Percentiles rank a stretch among this genome's conserved stretches.
Evolutionary conservation across 1,140 invertebrate species (phyloP).

Genomic region (Ooceraea biroi): DNA sequence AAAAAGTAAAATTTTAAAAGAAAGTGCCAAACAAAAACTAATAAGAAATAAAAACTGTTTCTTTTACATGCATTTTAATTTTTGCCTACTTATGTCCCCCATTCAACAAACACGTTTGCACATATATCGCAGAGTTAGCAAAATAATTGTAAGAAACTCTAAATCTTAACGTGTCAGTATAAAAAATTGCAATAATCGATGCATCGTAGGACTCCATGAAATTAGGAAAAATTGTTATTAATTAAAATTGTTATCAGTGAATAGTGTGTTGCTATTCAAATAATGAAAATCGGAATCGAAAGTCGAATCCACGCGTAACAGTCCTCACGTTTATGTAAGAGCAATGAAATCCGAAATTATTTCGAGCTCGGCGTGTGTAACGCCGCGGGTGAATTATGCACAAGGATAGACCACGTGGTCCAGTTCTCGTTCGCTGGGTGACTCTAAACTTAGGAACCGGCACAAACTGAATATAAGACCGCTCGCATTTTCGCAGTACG

Average conservation of each 20-base stretch:
- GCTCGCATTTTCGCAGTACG: neutral
- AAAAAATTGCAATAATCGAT: neutral
- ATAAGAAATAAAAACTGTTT: too few species aligned
- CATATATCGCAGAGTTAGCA: too few species aligned
- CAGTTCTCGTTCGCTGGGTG: slow-evolving; percentile 1
- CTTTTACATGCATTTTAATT: too few species aligned
- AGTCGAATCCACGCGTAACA: slow-evolving; percentile 10
- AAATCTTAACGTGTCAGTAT: neutral
- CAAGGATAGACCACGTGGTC: slow-evolving; percentile 50
- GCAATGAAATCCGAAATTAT: slow-evolving; percentile 40
- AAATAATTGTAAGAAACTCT: neutral
- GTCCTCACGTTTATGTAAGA: slow-evolving; percentile 49
- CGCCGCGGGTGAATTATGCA: slow-evolving; percentile 42
- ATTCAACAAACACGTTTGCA: too few species aligned
- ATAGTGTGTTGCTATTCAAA: neutral
- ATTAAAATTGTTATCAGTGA: neutral
- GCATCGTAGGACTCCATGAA: too few species aligned
- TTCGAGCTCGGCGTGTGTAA: slow-evolving; percentile 42
- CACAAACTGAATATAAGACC: slow-evolving; percentile 25
- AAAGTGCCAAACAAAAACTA: too few species aligned
- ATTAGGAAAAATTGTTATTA: too few species aligned
- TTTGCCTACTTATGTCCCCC: too few species aligned
- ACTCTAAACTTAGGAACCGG: slow-evolving; percentile 60
- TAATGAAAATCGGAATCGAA: neutral
- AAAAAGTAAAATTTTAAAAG: too few species aligned